These are phyloP conservation scores for Anas bernieri DNA, from an alignment of 2,797 vertebrate species.

Conservation along the genomic window DNA sequence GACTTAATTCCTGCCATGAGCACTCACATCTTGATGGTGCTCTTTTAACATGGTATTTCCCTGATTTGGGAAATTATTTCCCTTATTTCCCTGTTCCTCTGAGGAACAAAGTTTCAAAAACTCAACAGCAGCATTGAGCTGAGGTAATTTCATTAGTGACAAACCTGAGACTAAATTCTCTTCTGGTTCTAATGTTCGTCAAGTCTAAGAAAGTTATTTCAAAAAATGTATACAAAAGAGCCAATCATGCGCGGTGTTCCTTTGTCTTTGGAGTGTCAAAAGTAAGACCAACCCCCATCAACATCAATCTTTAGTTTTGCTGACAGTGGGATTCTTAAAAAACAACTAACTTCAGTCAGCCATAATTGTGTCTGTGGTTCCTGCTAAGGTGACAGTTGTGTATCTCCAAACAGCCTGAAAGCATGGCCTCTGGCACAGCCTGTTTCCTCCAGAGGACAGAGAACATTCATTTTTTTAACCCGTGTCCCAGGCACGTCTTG, in stretches of 20 bases:
- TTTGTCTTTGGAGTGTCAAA: not conserved
- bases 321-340: conserved; percentile 3
- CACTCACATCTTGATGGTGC: accelerated
- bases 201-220: not conserved
- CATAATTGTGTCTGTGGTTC: not conserved
- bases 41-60: not conserved
- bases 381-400: not conserved
- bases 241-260: not conserved
- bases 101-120: not conserved
- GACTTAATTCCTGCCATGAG: accelerated
- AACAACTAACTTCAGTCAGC: not conserved
- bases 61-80: accelerated
- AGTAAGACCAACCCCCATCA: not conserved
- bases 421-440: not conserved
- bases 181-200: not conserved
- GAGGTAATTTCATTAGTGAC: not conserved
- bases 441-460: not conserved
- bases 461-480: not conserved
- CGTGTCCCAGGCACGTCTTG: not conserved
- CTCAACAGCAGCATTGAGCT: not conserved
- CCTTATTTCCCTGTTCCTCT: accelerated
- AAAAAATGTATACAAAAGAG: not conserved
- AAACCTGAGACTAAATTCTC: not conserved
- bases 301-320: not conserved
- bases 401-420: not conserved